These are phyloP conservation scores for Stictonetta naevosa DNA, from an alignment of 2,113 vertebrate genomes.

Conservation along the genomic window DNA sequence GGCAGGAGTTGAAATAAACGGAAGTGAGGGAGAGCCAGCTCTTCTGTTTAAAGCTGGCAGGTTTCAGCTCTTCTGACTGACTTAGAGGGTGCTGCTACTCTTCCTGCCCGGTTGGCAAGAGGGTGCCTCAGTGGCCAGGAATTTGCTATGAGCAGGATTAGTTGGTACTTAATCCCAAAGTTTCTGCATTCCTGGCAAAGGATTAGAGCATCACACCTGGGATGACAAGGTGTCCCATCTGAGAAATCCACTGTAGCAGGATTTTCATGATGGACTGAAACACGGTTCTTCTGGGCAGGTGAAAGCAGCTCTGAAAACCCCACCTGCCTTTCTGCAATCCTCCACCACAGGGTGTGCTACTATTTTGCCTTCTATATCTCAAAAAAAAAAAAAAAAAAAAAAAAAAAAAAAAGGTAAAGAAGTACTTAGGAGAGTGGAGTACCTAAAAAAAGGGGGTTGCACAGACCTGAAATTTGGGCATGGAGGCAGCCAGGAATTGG, in stretches of 20 bases:
- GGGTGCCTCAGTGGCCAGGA: not conserved
- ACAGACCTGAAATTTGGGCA: not conserved
- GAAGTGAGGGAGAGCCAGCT: not conserved
- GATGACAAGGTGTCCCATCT: not conserved
- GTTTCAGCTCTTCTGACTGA: not conserved
- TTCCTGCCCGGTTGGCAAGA: not conserved
- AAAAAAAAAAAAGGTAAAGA: not conserved
- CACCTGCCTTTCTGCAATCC: not conserved
- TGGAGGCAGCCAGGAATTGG: rapidly evolving
- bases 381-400: not conserved
- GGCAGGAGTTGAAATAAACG: not conserved
- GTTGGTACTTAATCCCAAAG: not conserved
- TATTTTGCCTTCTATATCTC: not conserved
- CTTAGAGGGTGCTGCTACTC: not conserved
- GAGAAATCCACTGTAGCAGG: not conserved
- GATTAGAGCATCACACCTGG: not conserved
- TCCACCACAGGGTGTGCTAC: not conserved
- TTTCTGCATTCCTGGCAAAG: not conserved
- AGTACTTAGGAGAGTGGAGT: not conserved
- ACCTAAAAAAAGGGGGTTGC: not conserved
- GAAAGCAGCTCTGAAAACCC: not conserved
- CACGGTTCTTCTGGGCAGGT: rapidly evolving
- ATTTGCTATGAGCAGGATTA: not conserved
- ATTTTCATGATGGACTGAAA: not conserved
- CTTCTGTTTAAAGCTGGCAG: not conserved